Conservation (phyloP, 2,113 vertebrate species). For the Bos indicus region DNA sequence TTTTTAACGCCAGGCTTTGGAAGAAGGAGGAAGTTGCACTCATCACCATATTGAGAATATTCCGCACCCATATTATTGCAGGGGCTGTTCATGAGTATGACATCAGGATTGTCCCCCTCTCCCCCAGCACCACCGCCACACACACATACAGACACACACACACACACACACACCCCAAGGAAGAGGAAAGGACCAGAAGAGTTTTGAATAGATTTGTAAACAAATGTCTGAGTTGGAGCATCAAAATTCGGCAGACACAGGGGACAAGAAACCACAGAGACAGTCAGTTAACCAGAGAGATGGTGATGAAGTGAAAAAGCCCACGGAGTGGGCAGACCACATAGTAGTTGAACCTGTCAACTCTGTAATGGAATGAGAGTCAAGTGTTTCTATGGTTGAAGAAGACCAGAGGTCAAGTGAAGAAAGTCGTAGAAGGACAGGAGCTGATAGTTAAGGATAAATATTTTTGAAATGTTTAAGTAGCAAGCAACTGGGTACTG, state of each 20-base stretch:
- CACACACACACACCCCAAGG: not conserved
- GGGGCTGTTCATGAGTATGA: not conserved
- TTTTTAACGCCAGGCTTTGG: constrained; percentile 7
- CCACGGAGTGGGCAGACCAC: not conserved
- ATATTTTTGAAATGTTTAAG: constrained; percentile 59
- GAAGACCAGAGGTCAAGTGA: constrained; percentile 63
- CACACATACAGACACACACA: not conserved
- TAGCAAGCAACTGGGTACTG: constrained; percentile 38
- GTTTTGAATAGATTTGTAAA: constrained; percentile 47
- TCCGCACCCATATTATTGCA: not conserved
- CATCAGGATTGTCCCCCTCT: not conserved
- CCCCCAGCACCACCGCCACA: rapidly evolving
- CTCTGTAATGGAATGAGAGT: not conserved
- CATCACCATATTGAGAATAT: constrained; percentile 32
- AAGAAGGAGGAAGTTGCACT: constrained; percentile 21
- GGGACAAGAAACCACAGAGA: constrained; percentile 24
- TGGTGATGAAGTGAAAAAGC: constrained; percentile 41
- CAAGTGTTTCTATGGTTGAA: constrained; percentile 44
- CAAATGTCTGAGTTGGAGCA: not conserved
- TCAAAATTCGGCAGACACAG: not conserved
- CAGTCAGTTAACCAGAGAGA: not conserved
- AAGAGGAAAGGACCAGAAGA: not conserved
- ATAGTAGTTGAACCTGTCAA: constrained; percentile 28
- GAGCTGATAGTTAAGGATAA: constrained; percentile 53
- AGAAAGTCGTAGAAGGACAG: constrained; percentile 8